phyloP scores from a whole-genome alignment of 1,140 invertebrate species.

The Dinothrombium tinctorium region DNA sequence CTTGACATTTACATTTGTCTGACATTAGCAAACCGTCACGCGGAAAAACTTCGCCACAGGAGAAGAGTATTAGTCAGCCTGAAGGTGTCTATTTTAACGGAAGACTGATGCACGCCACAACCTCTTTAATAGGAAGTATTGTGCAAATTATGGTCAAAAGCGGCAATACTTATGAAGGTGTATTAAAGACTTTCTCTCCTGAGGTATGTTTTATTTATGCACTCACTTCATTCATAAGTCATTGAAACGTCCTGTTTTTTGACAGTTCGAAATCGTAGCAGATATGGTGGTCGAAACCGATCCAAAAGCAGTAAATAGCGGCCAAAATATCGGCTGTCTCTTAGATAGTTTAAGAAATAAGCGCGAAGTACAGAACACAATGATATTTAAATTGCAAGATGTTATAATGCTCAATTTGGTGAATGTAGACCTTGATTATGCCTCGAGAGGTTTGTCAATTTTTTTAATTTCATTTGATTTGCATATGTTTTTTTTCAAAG shows the following conservation, averaged over 20 bases:
- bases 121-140: slow-evolving; percentile 50
- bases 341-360: slow-evolving; percentile 4
- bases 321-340: slow-evolving; percentile 6
- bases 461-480: slow-evolving; percentile 9
- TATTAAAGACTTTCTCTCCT: slow-evolving; percentile 60
- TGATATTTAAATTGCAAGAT: slow-evolving; percentile 59
- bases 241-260: neutral
- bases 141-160: slow-evolving; percentile 38
- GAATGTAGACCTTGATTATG: slow-evolving; percentile 65
- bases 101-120: slow-evolving; percentile 60
- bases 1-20: too few relatives aligned
- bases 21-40: too few relatives aligned
- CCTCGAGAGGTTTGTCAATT: slow-evolving; percentile 34
- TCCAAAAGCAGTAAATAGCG: neutral
- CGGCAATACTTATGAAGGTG: slow-evolving; percentile 54
- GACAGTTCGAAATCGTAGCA: slow-evolving; percentile 6
- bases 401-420: slow-evolving; percentile 48
- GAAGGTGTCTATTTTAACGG: slow-evolving; percentile 67
- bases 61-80: too few relatives aligned
- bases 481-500: slow-evolving; percentile 14
- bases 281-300: slow-evolving; percentile 3
- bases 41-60: too few relatives aligned
- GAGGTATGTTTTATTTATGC: slow-evolving; percentile 20
- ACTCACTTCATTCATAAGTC: neutral
- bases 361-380: slow-evolving; percentile 30